Conservation (phyloP, 2,888 invertebrate species). For the Monopis laevigella region DNA sequence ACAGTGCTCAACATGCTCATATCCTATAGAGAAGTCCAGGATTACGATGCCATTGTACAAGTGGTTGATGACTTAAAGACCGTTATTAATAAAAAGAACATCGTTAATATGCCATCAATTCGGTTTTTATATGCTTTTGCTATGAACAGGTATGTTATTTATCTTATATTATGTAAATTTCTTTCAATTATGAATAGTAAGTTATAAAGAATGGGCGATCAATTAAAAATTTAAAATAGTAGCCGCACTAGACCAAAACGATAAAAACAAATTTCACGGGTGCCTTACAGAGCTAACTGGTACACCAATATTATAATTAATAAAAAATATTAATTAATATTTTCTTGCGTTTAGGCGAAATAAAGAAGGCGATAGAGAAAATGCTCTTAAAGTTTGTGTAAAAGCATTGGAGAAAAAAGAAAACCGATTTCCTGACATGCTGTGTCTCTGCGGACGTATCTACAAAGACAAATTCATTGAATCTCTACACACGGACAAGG, state of each 20-base stretch:
- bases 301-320: conserved; percentile 7
- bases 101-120: conserved; percentile 90
- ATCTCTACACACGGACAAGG: conserved; percentile 88
- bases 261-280: neutral
- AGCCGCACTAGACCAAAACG: neutral
- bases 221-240: neutral
- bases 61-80: conserved; percentile 93
- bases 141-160: conserved; percentile 82
- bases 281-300: neutral
- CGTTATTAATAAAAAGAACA: conserved; percentile 88
- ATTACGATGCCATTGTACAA: conserved; percentile 97
- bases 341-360: conserved; percentile 73
- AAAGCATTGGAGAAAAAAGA: conserved; percentile 93
- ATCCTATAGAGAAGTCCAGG: conserved; percentile 91
- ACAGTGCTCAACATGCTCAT: conserved; percentile 95
- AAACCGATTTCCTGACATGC: conserved; percentile 95
- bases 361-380: conserved; percentile 92
- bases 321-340: conserved; percentile 7
- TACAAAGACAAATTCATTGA: conserved; percentile 98
- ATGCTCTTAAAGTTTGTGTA: conserved; percentile 90
- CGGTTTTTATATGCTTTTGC: conserved; percentile 97
- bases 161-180: too few relatives aligned
- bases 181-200: too few relatives aligned
- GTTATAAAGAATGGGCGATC: too few relatives aligned
- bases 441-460: conserved; percentile 97